Base-by-base conservation (phyloP, 1,140 invertebrate species). In the Aphelenchoides besseyi region DNA sequence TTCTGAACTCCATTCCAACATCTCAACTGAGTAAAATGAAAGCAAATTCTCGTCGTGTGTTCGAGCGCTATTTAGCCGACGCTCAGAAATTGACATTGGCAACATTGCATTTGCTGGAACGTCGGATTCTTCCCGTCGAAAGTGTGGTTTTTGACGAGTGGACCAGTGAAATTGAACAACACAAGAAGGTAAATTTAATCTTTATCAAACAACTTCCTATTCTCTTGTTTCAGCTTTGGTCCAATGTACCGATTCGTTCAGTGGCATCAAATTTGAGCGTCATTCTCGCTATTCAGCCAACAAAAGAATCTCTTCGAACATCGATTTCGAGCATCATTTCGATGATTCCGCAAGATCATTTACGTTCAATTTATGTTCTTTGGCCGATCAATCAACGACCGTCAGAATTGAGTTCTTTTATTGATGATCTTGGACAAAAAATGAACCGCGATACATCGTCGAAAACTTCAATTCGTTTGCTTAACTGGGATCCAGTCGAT, bases 161-260 rank as follows among this genome's bases (percentile, higher is more conserved):
- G n/a, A 18, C 2, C 16, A 61, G 59, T 16, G n/a, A 30, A 61
- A 18, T n/a, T n/a, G 59, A 30, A 29, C 8, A 59, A 8, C 23
- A 9, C 1, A 1, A 61, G 2, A 52, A 35, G 30, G 2, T 48
- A 1, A 29, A 61, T 52, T 35, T 1, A 1, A 61, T 30, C 2
- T 1, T 1, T 61, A 1, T 1, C 48, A 2, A 52, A 1, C 1
- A 48, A n/a, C n/a, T n/a, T n/a, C n/a, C 8, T 59, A 8, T 59
- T 59, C 9, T 12, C 23, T 66, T 66, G 63, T 66, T 66, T 66
- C 48, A 66, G 63, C 18, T 66, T 18, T 66, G 63, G 63, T 26
- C 16, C 3, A 37, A 66, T 33, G 36, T 66, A 16, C 63, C 63
- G 30, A 66, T 66, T 32, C 63, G 63, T 29, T 66, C 63, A 23